phyloP scores from a whole-genome alignment of 2,797 vertebrate genomes.

The Pseudomugil tenellus region DNA sequence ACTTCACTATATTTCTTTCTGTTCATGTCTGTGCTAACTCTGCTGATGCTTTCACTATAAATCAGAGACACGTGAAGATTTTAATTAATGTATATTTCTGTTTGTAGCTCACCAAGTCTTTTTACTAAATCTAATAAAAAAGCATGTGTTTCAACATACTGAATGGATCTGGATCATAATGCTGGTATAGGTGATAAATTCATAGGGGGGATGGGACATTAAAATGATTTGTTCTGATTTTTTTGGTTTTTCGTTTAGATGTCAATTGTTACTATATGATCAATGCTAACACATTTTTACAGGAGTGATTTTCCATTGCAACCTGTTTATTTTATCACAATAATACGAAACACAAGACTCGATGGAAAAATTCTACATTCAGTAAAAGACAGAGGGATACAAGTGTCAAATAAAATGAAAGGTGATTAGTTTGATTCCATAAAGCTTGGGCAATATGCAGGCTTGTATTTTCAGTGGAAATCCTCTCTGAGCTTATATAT shows the following conservation, averaged over 20 bases:
- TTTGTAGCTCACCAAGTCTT: slow-evolving; percentile 38
- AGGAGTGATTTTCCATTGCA: not conserved
- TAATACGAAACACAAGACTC: too few relatives aligned
- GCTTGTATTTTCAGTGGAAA: not conserved
- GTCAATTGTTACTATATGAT: not conserved
- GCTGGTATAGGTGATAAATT: not conserved
- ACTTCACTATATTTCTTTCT: slow-evolving; percentile 54
- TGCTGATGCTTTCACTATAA: slow-evolving; percentile 40
- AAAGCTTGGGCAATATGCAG: not conserved
- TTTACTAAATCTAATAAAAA: slow-evolving; percentile 36
- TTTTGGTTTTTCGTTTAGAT: not conserved
- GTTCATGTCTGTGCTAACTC: slow-evolving; percentile 48
- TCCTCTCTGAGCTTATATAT: not conserved
- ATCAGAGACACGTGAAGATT: slow-evolving; percentile 44
- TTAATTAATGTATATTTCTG: slow-evolving; percentile 49
- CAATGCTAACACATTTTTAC: not conserved
- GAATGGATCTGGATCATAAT: slow-evolving; percentile 27
- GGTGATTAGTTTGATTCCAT: not conserved
- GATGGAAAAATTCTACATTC: not conserved
- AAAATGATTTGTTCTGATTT: not conserved
- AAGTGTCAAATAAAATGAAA: not conserved
- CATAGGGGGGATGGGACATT: not conserved
- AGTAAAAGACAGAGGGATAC: not conserved
- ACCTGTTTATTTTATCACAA: not conserved
- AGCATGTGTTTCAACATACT: slow-evolving; percentile 13